Evolutionary conservation across 2,113 vertebrate genomes (phyloP).

Genomic region (Brachypteracias leptosomus): DNA sequence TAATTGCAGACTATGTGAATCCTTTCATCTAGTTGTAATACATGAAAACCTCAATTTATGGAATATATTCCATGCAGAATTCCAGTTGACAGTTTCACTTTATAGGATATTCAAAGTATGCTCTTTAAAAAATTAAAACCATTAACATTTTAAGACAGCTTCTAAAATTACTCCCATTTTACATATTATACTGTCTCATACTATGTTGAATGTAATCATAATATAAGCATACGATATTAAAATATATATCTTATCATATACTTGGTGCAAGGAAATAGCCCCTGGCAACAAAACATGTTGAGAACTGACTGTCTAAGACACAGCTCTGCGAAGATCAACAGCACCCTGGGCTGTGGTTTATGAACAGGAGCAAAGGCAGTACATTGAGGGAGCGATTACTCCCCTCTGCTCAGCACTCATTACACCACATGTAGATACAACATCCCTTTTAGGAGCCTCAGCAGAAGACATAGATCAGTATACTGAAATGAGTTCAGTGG

Average conservation of each 20-base stretch:
- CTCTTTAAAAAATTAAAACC: neutral
- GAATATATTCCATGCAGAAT: neutral
- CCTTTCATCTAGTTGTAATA: neutral
- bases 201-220: neutral
- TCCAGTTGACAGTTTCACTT: neutral
- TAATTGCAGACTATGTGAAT: neutral
- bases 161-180: neutral
- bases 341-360: neutral
- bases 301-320: neutral
- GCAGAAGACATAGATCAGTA: neutral
- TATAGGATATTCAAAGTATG: neutral
- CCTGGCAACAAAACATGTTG: neutral
- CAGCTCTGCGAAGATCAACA: neutral
- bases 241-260: neutral
- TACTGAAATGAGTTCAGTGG: neutral
- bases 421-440: neutral
- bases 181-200: neutral
- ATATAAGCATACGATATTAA: neutral
- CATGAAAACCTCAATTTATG: neutral
- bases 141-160: neutral
- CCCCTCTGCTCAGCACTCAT: neutral
- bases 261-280: neutral
- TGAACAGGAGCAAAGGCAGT: neutral
- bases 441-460: neutral
- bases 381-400: neutral